Conservation (phyloP, 1,140 invertebrate genomes). For the Drosophila jambulina region DNA sequence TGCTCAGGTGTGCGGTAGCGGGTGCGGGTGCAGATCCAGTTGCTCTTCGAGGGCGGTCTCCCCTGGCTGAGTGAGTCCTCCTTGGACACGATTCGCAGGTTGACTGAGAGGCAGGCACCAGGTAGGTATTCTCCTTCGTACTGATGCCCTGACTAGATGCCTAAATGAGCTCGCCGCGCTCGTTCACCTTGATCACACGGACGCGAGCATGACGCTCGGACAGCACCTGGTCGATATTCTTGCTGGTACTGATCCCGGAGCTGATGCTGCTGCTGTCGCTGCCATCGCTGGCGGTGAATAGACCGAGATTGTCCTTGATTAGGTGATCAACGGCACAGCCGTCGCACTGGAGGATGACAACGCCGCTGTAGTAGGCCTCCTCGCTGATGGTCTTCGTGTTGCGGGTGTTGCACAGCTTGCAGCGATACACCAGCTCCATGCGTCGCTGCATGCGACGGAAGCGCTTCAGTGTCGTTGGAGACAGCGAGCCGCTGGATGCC, state of each 20-base stretch:
- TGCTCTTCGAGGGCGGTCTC: slow-evolving; percentile 18
- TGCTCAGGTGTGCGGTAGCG: slow-evolving; percentile 4
- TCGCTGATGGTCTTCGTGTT: slow-evolving; percentile 93
- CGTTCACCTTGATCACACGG: slow-evolving; percentile 82
- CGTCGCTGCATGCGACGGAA: slow-evolving; percentile 87
- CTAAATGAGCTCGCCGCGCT: slow-evolving; percentile 80
- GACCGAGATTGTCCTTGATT: slow-evolving; percentile 96
- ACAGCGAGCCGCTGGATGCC: slow-evolving; percentile 55
- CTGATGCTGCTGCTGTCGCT: slow-evolving; percentile 87
- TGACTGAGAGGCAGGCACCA: slow-evolving; percentile 21
- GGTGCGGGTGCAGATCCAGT: not conserved
- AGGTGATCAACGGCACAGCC: slow-evolving; percentile 95
- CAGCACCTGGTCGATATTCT: slow-evolving; percentile 94
- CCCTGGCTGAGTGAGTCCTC: slow-evolving; percentile 28
- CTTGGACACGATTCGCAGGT: slow-evolving; percentile 39
- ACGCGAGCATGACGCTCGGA: slow-evolving; percentile 90
- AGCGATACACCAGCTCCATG: slow-evolving; percentile 92
- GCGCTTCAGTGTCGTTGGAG: slow-evolving; percentile 72
- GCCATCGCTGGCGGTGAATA: slow-evolving; percentile 90
- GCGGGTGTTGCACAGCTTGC: slow-evolving; percentile 92
- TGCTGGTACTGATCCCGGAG: slow-evolving; percentile 88
- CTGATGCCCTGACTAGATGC: slow-evolving; percentile 59
- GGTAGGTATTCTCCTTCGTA: not conserved
- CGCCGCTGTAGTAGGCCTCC: slow-evolving; percentile 92
- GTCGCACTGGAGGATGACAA: slow-evolving; percentile 94